Conservation (phyloP, 2,113 vertebrate genomes). For the Tragulus kanchil region DNA sequence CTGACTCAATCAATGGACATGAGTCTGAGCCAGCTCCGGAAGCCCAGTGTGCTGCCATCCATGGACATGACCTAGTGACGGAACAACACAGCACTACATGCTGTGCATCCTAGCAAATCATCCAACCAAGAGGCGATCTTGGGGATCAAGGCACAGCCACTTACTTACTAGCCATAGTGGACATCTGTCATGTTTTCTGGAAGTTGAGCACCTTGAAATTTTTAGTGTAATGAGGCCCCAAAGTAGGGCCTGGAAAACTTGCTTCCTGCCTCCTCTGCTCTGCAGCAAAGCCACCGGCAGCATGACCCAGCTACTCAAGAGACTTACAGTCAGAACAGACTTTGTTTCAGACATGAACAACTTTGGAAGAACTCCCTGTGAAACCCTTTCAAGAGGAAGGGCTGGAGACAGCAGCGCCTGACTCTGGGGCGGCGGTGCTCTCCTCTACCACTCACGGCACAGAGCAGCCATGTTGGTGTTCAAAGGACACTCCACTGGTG, state of each 20-base stretch:
- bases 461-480: background rate
- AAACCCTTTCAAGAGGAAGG: background rate
- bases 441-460: background rate
- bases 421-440: background rate
- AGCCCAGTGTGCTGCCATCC: background rate
- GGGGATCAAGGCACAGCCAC: background rate
- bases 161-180: background rate
- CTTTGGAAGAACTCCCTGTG: background rate
- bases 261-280: too few species aligned
- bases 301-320: background rate
- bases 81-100: background rate
- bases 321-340: background rate
- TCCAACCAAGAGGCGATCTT: background rate
- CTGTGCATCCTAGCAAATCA: background rate
- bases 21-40: background rate
- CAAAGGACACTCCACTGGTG: background rate
- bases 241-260: background rate
- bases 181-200: background rate
- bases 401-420: background rate
- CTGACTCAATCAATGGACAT: background rate
- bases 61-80: background rate
- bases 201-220: conserved; percentile 30
- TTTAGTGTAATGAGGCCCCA: background rate
- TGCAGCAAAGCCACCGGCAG: background rate
- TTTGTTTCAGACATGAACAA: background rate